Evolutionary conservation across 1,140 invertebrate species (phyloP).

Genomic region (Danaus melanippus): DNA sequence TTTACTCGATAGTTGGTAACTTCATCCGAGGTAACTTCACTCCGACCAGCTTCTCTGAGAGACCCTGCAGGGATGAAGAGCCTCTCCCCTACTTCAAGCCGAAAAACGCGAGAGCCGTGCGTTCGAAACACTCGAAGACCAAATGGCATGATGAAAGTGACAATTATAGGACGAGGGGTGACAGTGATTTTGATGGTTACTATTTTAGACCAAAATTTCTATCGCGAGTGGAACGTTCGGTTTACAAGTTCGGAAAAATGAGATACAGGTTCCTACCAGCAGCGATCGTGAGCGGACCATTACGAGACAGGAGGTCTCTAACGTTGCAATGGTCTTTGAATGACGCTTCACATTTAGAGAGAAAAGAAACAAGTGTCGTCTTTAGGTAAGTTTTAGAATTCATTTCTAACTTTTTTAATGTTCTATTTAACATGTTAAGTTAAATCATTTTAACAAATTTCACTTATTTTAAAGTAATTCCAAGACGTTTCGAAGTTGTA

Average conservation of each 20-base stretch:
- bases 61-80: slow-evolving; percentile 42
- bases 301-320: slow-evolving; percentile 36
- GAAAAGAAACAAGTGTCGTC: slow-evolving; percentile 53
- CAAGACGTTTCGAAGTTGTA: no score
- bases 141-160: slow-evolving; percentile 23
- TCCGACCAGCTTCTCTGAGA: slow-evolving; percentile 45
- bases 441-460: no score
- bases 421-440: no score
- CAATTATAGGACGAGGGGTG: slow-evolving; percentile 39
- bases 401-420: no score
- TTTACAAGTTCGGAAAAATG: slow-evolving; percentile 23
- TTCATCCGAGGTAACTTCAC: slow-evolving; percentile 59
- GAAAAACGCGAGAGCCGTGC: slow-evolving; percentile 37
- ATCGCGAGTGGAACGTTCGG: slow-evolving; percentile 36
- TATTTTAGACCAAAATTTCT: slow-evolving; percentile 52
- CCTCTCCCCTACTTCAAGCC: slow-evolving; percentile 52
- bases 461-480: no score
- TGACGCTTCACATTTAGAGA: slow-evolving; percentile 44
- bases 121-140: slow-evolving; percentile 37
- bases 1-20: slow-evolving; percentile 47
- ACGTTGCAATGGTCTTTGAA: slow-evolving; percentile 51
- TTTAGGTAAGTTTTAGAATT: slow-evolving; percentile 54
- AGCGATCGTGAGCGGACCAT: slow-evolving; percentile 45
- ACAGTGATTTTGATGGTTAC: slow-evolving; percentile 34
- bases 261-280: slow-evolving; percentile 45